Evolutionary conservation across 2,888 invertebrate genomes (phyloP), one percentile per base, ranked within the genome.

Genomic region (Spodoptera exigua): DNA sequence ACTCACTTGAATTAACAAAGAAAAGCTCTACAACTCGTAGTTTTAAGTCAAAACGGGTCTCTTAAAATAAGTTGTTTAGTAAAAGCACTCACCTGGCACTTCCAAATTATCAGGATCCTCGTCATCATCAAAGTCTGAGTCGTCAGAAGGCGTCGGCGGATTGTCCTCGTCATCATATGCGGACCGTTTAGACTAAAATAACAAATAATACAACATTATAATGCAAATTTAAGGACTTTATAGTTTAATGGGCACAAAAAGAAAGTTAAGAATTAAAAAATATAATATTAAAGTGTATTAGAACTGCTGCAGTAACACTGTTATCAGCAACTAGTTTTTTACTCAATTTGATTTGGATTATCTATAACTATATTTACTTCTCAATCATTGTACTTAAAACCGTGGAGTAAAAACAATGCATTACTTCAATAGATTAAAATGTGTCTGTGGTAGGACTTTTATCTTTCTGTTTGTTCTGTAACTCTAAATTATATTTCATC

Each of bases 51-150:
- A n/a, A n/a, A n/a, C n/a, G n/a, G n/a, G n/a, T n/a, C n/a, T n/a
- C n/a, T n/a, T n/a, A n/a, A n/a, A n/a, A n/a, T n/a, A n/a, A n/a
- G n/a, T n/a, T n/a, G n/a, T n/a, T n/a, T n/a, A n/a, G n/a, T 27
- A 41, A 13, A 43, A 10, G 0, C 11, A 67, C 73, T 45, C 2
- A 97, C 98, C 98, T 87, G 98, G 98, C 43, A 98, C 98, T 95
- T 98, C 97, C 91, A 98, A 96, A 92, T 97, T 97, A 89, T 98
- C 98, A 58, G 98, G 98, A 95, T 98, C 98, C 79, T 97, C 98
- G 88, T 97, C 97, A 80, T 97, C 97, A 85, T 97, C 97, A 82
- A 97, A 97, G 86, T 97, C 97, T 35, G 94, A 94, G 61, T 92
- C 93, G 56, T 94, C 94, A 1, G 94, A 93, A 1, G 89, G 90